A percentile compares a stretch with the other conserved stretches of the same genome.
Evolutionary conservation across 2,797 vertebrate species (phyloP).

Genomic region (Cottoperca gobio): DNA sequence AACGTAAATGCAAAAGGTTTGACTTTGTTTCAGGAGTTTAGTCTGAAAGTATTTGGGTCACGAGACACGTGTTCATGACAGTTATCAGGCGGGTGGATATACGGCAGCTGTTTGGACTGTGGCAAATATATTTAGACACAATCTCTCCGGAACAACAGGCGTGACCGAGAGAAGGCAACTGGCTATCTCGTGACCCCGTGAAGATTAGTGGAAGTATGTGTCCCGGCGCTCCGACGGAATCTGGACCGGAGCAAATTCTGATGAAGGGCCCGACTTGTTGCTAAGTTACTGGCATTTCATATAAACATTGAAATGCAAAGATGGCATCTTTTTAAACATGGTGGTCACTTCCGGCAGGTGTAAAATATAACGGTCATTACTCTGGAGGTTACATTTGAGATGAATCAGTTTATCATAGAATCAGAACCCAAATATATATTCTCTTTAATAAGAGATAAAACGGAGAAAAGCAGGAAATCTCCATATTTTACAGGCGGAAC

Average conservation of each 20-base stretch:
- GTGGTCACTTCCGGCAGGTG: not conserved
- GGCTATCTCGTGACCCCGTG: slow-evolving; percentile 76
- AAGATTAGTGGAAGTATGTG: slow-evolving; percentile 73
- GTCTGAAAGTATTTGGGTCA: slow-evolving; percentile 50
- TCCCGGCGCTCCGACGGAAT: slow-evolving; percentile 50
- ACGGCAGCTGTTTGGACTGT: slow-evolving; percentile 79
- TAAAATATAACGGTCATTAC: too few relatives aligned
- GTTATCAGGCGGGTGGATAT: slow-evolving; percentile 60
- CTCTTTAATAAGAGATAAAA: too few relatives aligned
- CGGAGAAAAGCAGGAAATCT: too few relatives aligned
- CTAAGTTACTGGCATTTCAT: slow-evolving; percentile 17
- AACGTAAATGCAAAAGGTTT: not conserved
- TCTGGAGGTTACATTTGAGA: too few relatives aligned
- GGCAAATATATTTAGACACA: slow-evolving; percentile 83
- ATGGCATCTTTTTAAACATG: not conserved
- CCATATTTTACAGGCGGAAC: too few relatives aligned
- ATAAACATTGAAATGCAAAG: not conserved
- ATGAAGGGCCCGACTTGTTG: slow-evolving; percentile 5
- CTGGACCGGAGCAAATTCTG: slow-evolving; percentile 15
- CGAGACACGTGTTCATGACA: slow-evolving; percentile 56
- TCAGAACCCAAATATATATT: too few relatives aligned
- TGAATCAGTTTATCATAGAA: too few relatives aligned
- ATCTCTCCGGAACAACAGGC: slow-evolving; percentile 80
- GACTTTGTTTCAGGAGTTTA: slow-evolving; percentile 23
- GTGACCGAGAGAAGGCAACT: slow-evolving; percentile 71